A percentile compares a stretch with the other conserved stretches of the same genome.
Conservation (phyloP, 2,113 vertebrate species). For the Muscicapa adusta region DNA sequence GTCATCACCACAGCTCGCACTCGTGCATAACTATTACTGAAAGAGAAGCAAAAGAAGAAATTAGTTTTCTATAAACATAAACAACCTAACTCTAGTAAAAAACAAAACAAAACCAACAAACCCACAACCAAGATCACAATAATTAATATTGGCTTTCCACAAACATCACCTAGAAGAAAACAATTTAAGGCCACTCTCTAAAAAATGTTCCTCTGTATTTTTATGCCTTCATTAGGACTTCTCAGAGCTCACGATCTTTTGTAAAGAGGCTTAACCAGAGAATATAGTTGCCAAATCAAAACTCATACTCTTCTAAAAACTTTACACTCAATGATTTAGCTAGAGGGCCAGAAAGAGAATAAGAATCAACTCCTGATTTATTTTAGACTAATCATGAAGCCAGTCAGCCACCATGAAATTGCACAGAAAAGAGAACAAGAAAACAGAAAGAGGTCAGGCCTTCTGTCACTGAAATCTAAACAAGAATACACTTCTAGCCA, state of each 20-base stretch:
- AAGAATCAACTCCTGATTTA: background rate
- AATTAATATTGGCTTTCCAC: background rate
- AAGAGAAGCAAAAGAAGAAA: constrained; percentile 68
- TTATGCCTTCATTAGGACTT: background rate
- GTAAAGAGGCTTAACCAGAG: background rate
- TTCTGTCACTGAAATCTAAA: constrained; percentile 18
- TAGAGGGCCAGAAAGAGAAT: background rate
- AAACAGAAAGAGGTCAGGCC: constrained; percentile 46
- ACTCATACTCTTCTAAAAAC: background rate
- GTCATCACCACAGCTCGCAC: constrained; percentile 99
- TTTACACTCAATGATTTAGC: background rate
- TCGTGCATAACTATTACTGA: constrained; percentile 95
- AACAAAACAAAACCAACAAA: background rate
- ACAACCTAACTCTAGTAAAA: background rate
- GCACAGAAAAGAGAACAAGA: constrained; percentile 28
- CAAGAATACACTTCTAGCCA: constrained; percentile 9
- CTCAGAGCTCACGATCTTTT: background rate
- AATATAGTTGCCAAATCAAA: background rate
- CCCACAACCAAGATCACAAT: background rate
- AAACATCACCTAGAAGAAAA: constrained; percentile 3
- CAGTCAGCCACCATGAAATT: constrained; percentile 45
- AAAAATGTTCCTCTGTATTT: background rate
- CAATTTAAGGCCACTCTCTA: background rate
- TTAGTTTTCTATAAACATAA: constrained; percentile 67
- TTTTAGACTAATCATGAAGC: constrained; percentile 32